A percentile compares a stretch with the other conserved stretches of the same genome.
These are phyloP conservation scores for Ptilorrhoa leucosticta DNA, from an alignment of 2,113 vertebrate species.

Conservation along the genomic window DNA sequence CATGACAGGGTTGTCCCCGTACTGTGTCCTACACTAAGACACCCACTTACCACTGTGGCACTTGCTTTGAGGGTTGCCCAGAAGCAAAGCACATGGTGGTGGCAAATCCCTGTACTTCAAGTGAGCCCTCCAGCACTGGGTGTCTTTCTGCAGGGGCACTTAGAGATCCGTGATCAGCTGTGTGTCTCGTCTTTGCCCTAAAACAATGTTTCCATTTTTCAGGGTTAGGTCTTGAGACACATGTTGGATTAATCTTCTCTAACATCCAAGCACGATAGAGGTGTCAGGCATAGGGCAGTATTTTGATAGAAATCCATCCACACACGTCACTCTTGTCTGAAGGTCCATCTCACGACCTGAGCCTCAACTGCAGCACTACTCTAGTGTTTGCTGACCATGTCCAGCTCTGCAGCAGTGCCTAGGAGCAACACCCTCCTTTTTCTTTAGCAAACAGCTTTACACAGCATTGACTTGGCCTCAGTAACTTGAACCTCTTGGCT, in stretches of 20 bases:
- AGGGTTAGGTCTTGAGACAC: background rate
- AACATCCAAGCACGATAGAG: background rate
- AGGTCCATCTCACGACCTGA: background rate
- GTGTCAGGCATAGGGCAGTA: background rate
- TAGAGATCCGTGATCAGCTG: background rate
- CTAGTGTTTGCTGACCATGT: accelerated
- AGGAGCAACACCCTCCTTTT: background rate
- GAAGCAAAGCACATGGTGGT: background rate
- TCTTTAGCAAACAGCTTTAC: background rate
- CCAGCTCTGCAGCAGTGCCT: background rate
- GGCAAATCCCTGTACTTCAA: background rate
- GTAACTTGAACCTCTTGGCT: background rate
- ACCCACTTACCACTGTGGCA: background rate
- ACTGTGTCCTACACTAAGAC: background rate
- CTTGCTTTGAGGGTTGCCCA: background rate
- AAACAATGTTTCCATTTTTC: background rate
- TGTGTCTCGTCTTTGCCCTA: background rate
- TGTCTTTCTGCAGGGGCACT: background rate
- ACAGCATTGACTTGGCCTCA: background rate
- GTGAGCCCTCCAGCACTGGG: background rate
- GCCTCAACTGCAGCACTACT: background rate
- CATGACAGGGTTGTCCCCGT: accelerated
- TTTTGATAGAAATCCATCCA: background rate
- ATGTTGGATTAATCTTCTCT: background rate
- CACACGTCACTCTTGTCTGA: accelerated